Conservation (phyloP, 2,797 vertebrate species). For the Hipposideros larvatus region DNA sequence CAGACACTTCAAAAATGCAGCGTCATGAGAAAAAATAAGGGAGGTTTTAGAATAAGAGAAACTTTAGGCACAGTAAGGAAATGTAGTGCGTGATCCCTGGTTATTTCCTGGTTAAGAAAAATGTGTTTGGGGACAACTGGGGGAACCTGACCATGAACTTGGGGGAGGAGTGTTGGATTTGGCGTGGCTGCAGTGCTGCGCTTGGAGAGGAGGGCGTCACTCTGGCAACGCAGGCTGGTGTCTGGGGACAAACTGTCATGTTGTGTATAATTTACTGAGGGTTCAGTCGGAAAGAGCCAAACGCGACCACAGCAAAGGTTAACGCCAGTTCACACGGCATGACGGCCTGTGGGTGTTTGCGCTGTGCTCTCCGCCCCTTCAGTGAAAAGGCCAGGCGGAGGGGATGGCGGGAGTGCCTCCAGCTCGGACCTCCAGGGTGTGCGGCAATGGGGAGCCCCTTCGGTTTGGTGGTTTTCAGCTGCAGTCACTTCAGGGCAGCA, state of each 20-base stretch:
- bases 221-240: neutral
- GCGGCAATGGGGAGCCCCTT: neutral
- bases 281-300: neutral
- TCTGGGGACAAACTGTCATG: neutral
- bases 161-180: neutral
- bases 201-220: neutral
- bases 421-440: too few species aligned
- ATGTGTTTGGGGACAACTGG: neutral
- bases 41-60: neutral
- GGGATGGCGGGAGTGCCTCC: rapidly evolving
- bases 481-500: rapidly evolving
- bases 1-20: neutral
- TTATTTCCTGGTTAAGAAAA: neutral
- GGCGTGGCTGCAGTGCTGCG: rapidly evolving
- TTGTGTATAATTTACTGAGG: neutral
- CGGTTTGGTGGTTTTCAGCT: neutral
- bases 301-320: neutral
- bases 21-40: neutral
- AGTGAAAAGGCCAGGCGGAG: neutral
- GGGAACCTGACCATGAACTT: neutral
- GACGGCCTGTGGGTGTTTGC: rapidly evolving
- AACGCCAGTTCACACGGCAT: too few species aligned
- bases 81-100: neutral
- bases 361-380: neutral
- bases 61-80: neutral